Evolutionary conservation across 2,888 invertebrate genomes (phyloP).

Genomic region (Hesperia comma): DNA sequence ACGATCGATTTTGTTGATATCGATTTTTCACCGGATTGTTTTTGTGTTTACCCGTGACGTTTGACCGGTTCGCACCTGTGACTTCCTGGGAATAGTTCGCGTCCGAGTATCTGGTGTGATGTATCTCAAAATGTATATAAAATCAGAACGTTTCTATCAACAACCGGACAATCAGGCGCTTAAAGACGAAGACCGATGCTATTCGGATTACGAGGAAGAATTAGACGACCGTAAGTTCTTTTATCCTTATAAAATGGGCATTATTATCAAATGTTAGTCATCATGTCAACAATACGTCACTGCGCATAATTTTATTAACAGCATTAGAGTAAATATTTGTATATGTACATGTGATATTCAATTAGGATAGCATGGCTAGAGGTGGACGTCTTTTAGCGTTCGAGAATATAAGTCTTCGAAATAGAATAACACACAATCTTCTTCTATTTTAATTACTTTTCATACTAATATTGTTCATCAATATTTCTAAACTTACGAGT

Average conservation of each 20-base stretch:
- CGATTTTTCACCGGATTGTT: constrained; percentile 1
- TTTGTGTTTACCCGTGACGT: constrained; percentile 22
- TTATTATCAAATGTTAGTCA: background rate
- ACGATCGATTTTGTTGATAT: background rate
- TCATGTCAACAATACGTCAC: too few species aligned
- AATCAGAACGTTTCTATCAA: constrained; percentile 76
- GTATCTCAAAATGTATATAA: constrained; percentile 79
- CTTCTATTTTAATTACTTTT: too few species aligned
- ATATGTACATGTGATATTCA: too few species aligned
- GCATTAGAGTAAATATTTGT: too few species aligned
- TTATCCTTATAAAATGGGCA: background rate
- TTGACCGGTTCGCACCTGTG: constrained; percentile 21
- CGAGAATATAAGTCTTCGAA: too few species aligned
- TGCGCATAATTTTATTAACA: too few species aligned
- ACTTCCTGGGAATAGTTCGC: constrained; percentile 15
- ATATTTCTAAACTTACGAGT: too few species aligned
- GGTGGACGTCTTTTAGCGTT: too few species aligned
- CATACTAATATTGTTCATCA: too few species aligned
- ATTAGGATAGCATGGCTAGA: too few species aligned
- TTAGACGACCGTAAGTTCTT: constrained; percentile 71
- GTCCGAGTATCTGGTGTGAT: constrained; percentile 54
- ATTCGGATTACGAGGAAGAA: constrained; percentile 75
- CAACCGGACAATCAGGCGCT: constrained; percentile 67
- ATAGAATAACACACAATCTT: too few species aligned
- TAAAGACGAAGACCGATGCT: constrained; percentile 67